These are phyloP conservation scores for Asobara japonica DNA, from an alignment of 1,140 invertebrate species.

Conservation along the genomic window DNA sequence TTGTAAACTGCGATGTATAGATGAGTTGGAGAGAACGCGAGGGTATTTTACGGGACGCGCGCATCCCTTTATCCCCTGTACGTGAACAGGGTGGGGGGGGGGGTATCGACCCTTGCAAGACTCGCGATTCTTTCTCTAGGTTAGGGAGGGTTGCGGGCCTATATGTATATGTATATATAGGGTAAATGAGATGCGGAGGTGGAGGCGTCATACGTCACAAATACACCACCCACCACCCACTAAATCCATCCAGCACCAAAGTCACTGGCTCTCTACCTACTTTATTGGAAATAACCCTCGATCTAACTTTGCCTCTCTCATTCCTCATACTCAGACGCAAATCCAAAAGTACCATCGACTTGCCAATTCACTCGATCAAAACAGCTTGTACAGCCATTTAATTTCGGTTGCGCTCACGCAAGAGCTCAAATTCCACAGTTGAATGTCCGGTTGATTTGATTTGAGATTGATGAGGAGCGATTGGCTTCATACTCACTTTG, in stretches of 20 bases:
- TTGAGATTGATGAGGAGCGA: conserved; percentile 38
- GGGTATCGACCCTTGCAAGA: conserved; percentile 59
- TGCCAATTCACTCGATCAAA: background rate
- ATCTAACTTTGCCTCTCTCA: background rate
- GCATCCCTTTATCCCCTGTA: background rate
- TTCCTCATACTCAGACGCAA: background rate
- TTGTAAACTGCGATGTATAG: background rate
- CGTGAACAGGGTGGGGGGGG: conserved; percentile 14
- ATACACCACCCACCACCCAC: background rate
- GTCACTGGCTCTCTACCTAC: background rate
- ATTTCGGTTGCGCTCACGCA: background rate
- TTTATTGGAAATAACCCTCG: background rate
- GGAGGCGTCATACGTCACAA: conserved; percentile 19
- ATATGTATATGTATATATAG: background rate
- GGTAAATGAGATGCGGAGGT: background rate
- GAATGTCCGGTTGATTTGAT: conserved; percentile 33
- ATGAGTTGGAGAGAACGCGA: conserved; percentile 6
- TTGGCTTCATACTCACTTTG: conserved; percentile 27
- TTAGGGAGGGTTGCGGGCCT: conserved; percentile 20
- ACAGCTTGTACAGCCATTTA: background rate
- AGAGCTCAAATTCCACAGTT: background rate
- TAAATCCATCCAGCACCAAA: background rate
- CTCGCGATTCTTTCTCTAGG: conserved; percentile 53
- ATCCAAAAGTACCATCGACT: background rate
- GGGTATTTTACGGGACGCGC: conserved; percentile 27